Evolutionary conservation across 2,888 invertebrate species (phyloP).

Genomic region (Torymus aiolomorphi): DNA sequence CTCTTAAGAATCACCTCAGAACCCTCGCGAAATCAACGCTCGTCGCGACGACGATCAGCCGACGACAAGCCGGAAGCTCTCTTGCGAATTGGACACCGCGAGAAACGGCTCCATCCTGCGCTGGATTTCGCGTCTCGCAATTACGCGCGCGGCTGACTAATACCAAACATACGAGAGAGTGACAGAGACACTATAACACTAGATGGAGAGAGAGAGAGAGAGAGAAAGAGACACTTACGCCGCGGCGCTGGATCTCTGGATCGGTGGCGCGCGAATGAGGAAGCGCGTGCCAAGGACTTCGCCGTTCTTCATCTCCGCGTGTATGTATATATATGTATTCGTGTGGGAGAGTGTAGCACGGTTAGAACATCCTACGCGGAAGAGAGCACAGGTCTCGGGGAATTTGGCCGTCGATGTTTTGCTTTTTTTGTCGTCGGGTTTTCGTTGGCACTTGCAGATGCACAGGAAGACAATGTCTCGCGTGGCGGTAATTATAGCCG

Average conservation of each 20-base stretch:
- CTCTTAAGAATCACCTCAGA: neutral
- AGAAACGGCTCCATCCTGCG: conserved; percentile 39
- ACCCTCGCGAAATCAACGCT: neutral
- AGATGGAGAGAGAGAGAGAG: too few species aligned
- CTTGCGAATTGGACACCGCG: conserved; percentile 21
- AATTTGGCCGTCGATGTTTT: too few species aligned
- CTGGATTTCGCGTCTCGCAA: conserved; percentile 32
- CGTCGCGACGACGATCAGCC: conserved; percentile 21
- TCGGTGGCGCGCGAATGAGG: conserved; percentile 42
- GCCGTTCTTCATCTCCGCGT: conserved; percentile 17
- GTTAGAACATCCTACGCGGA: too few species aligned
- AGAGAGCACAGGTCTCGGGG: too few species aligned
- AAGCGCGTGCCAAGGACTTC: conserved; percentile 47
- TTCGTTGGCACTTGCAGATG: too few species aligned
- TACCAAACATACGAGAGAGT: neutral
- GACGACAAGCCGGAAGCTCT: conserved; percentile 4
- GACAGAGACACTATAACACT: too few species aligned
- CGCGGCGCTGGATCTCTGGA: conserved; percentile 13
- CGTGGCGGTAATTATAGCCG: too few species aligned
- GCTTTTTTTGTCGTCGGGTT: neutral
- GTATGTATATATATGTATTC: too few species aligned
- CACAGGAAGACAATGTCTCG: too few species aligned
- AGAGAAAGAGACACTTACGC: too few species aligned
- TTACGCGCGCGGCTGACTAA: neutral
- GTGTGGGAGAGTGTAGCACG: too few species aligned